Evolutionary conservation across 30 jellyfish, hydroid and myxozoan genomes (phyloP).

Genomic region (Cassiopea andromeda): DNA sequence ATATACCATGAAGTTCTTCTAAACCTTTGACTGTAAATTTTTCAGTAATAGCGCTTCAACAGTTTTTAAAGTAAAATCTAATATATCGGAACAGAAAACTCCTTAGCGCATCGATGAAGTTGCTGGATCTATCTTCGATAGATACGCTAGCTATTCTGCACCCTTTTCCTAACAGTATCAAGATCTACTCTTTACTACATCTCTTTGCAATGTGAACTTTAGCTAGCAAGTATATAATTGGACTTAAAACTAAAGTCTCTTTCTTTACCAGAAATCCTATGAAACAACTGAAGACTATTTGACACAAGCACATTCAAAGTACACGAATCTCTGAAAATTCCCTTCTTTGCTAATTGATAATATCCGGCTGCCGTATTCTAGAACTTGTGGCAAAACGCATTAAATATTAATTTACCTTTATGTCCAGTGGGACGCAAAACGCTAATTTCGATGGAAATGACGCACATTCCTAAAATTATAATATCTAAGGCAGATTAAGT

Average conservation of each 20-base stretch:
- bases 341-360: not conserved
- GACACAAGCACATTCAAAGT: not conserved
- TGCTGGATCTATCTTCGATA: too few relatives aligned
- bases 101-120: too few relatives aligned
- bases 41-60: not conserved
- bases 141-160: too few relatives aligned
- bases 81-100: too few relatives aligned
- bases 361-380: not conserved
- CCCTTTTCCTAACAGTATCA: too few relatives aligned
- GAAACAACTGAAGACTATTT: not conserved
- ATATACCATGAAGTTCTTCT: not conserved
- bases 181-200: too few relatives aligned
- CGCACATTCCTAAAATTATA: not conserved
- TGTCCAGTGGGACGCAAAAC: not conserved
- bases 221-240: not conserved
- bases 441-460: not conserved
- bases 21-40: not conserved
- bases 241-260: too few relatives aligned
- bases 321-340: not conserved
- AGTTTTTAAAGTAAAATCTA: too few relatives aligned
- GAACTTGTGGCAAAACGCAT: constrained; percentile 14
- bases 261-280: not conserved
- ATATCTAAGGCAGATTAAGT: too few relatives aligned
- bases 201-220: not conserved
- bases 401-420: not conserved